phyloP scores from a whole-genome alignment of 1,140 invertebrate species.

The Hyles vespertilio region DNA sequence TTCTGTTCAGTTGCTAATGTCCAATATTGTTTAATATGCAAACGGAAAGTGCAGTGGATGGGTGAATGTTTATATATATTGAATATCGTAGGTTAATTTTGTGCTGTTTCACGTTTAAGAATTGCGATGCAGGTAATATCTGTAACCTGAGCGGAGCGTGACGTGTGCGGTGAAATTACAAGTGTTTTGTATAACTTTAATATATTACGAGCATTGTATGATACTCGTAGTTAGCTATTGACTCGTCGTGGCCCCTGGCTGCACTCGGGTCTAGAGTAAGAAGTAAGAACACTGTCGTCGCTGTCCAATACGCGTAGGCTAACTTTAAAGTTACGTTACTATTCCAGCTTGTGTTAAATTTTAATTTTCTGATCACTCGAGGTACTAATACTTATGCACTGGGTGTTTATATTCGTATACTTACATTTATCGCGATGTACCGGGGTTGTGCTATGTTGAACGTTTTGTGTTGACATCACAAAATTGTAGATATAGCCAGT shows the following conservation, averaged over 20 bases:
- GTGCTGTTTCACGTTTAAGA: slow-evolving; percentile 37
- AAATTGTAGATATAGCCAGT: slow-evolving; percentile 71
- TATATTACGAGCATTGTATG: slow-evolving; percentile 20
- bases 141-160: slow-evolving; percentile 5
- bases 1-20: slow-evolving; percentile 64
- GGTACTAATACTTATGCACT: slow-evolving; percentile 60
- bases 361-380: slow-evolving; percentile 47
- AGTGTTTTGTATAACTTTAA: background rate
- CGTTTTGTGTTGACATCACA: slow-evolving; percentile 68
- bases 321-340: slow-evolving; percentile 29
- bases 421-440: slow-evolving; percentile 29
- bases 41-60: slow-evolving; percentile 54
- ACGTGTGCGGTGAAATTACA: slow-evolving; percentile 6
- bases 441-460: slow-evolving; percentile 58
- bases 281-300: slow-evolving; percentile 8
- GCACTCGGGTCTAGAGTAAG: background rate
- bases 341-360: slow-evolving; percentile 47
- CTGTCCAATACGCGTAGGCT: slow-evolving; percentile 48
- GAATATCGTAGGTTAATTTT: slow-evolving; percentile 72
- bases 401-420: slow-evolving; percentile 41
- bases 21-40: slow-evolving; percentile 53
- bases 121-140: slow-evolving; percentile 19
- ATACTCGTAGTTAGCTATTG: slow-evolving; percentile 13
- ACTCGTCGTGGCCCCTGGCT: background rate
- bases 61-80: slow-evolving; percentile 73